A percentile compares a stretch with the other conserved stretches of the same genome.
Conservation (phyloP, 2,113 vertebrate genomes). For the Saccopteryx leptura region DNA sequence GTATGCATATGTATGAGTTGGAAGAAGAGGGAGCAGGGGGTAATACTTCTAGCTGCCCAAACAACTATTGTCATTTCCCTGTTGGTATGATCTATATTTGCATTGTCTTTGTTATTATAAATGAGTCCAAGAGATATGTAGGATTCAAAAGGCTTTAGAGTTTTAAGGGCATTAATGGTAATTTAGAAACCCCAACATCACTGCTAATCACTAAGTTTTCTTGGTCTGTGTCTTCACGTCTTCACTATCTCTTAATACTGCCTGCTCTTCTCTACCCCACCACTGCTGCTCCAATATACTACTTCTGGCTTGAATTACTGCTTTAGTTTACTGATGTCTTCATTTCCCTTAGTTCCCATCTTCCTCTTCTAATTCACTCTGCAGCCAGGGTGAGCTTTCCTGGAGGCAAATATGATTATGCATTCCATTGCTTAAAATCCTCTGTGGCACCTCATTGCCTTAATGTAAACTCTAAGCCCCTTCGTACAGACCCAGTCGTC, state of each 20-base stretch:
- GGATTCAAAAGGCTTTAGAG: conserved; percentile 17
- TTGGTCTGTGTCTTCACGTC: background rate
- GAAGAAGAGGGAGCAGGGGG: background rate
- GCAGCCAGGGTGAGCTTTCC: background rate
- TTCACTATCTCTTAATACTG: background rate
- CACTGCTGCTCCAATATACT: background rate
- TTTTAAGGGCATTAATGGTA: conserved; percentile 42
- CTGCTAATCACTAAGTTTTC: background rate
- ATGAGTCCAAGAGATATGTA: background rate
- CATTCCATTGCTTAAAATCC: background rate
- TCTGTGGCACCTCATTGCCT: background rate
- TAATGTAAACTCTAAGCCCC: background rate
- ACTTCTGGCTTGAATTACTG: conserved; percentile 27
- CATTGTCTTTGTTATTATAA: conserved; percentile 26
- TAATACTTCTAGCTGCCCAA: background rate
- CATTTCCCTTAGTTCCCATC: background rate
- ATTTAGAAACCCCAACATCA: conserved; percentile 6
- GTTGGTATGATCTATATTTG: background rate
- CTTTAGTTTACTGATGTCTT: background rate
- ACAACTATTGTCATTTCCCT: background rate
- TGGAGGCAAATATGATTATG: background rate
- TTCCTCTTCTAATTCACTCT: background rate
- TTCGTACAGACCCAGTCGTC: background rate
- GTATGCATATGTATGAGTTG: background rate
- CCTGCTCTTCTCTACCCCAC: background rate